Evolutionary conservation across 1,140 invertebrate species (phyloP).

Genomic region (Elysia chlorotica): DNA sequence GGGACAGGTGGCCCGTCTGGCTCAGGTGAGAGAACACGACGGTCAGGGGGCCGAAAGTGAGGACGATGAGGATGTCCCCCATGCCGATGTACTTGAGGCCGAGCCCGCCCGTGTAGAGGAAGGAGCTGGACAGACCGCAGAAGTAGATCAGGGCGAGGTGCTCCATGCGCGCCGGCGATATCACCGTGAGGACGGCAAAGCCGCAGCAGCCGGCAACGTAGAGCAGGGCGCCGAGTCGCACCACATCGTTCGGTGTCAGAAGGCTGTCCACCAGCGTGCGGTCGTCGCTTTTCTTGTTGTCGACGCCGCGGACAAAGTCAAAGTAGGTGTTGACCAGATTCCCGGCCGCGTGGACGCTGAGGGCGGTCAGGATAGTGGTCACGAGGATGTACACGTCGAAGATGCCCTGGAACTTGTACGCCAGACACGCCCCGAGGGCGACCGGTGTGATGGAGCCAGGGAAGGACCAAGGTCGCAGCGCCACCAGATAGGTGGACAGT

Average conservation of each 20-base stretch:
- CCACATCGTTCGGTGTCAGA: slow-evolving; percentile 83
- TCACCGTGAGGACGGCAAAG: slow-evolving; percentile 77
- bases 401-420: slow-evolving; percentile 74
- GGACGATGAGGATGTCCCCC: slow-evolving; percentile 86
- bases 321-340: slow-evolving; percentile 98
- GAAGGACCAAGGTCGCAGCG: slow-evolving; percentile 89
- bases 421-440: slow-evolving; percentile 81
- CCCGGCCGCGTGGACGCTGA: slow-evolving; percentile 92
- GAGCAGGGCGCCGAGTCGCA: slow-evolving; percentile 82
- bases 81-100: slow-evolving; percentile 92
- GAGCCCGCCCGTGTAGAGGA: slow-evolving; percentile 80
- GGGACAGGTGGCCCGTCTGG: slow-evolving; percentile 78
- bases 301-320: slow-evolving; percentile 92
- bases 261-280: slow-evolving; percentile 90
- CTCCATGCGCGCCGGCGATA: slow-evolving; percentile 90
- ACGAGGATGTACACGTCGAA: slow-evolving; percentile 80
- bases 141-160: slow-evolving; percentile 93
- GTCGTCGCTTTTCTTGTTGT: slow-evolving; percentile 82
- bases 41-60: slow-evolving; percentile 92
- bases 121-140: slow-evolving; percentile 86
- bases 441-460: slow-evolving; percentile 90
- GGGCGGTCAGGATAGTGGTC: slow-evolving; percentile 80
- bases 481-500: slow-evolving; percentile 58
- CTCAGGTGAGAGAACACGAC: slow-evolving; percentile 93
- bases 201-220: slow-evolving; percentile 88